Evolutionary conservation across 2,113 vertebrate genomes (phyloP), one percentile per base, ranked within the genome.

Genomic region (Pseudopodoces humilis): DNA sequence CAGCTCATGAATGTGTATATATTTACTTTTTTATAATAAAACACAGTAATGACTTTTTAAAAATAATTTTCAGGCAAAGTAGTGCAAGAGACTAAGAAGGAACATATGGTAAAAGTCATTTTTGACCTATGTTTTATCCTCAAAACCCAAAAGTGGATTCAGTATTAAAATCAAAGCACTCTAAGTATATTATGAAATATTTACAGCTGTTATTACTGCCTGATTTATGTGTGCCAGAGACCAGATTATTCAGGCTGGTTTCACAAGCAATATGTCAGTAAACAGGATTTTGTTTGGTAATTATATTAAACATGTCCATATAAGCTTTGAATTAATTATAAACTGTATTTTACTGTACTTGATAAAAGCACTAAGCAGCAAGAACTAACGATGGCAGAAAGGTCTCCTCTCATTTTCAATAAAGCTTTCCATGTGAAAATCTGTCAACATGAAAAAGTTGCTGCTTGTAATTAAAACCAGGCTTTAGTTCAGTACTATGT

Each of bases 261-360:
- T 93, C 85, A 96, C 91, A 96, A 96, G 90, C 86, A 97, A 59
- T 95, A 96, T 90, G 94, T 94, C 89, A 91, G 95, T 94, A 97
- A 98, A 97, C 92, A 94, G 93, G 93, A 97, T 96, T 97, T 97
- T 90, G 92, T 94, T 95, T 96, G 87, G 90, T 96, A 97, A 97
- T 96, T 97, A 94, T 86, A 94, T 90, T 96, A 97, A 96, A 83
- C 72, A 85, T 95, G 92, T 83, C 85, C 91, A 95, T 94, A 77
- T 93, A 96, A 97, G 93, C 93, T 96, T 85, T 78, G 80, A 93
- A 91, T 95, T 97, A 95, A 97, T 97, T 97, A 95, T 91, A 96
- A 97, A 96, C 67, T 55, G 87, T 89, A 82, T 92, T 95, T 96
- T 95, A 89, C 87, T 87, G 78, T 96, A 95, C 79, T 94, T 90